A percentile compares a stretch with the other conserved stretches of the same genome.
phyloP scores from a whole-genome alignment of 2,797 vertebrate species.

The Mus caroli region DNA sequence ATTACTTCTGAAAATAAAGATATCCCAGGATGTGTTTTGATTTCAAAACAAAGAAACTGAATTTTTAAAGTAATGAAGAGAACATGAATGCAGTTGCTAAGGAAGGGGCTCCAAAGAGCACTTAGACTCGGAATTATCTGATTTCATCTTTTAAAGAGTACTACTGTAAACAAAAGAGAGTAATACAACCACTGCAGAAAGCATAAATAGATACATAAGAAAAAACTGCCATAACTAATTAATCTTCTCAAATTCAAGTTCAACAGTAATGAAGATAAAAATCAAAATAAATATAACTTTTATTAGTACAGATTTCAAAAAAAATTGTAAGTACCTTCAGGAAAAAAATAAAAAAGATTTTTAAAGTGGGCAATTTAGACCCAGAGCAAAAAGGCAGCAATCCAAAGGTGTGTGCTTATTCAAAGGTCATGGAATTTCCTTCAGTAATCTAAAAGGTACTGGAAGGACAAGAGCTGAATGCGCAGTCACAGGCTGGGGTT shows the following conservation, averaged over 20 bases:
- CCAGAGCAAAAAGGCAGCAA: background rate
- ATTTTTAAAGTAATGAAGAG: conserved; percentile 37
- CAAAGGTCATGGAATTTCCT: background rate
- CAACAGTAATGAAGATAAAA: conserved; percentile 22
- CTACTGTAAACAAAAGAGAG: background rate
- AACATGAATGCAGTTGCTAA: background rate
- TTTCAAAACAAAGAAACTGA: conserved; percentile 35
- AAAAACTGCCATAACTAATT: background rate
- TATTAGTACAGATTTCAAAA: conserved; percentile 13
- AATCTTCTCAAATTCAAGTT: background rate
- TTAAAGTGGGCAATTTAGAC: background rate
- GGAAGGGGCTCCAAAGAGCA: background rate
- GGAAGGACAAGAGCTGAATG: background rate
- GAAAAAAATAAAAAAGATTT: background rate
- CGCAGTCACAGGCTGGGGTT: background rate
- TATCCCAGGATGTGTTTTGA: conserved; percentile 32
- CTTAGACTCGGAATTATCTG: background rate
- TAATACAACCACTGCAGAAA: background rate
- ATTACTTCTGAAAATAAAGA: conserved; percentile 50
- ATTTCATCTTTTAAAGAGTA: background rate
- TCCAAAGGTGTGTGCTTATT: background rate
- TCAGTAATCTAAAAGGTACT: background rate
- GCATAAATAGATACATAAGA: background rate
- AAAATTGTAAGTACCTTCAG: conserved; percentile 23
- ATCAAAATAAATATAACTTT: conserved; percentile 28